Evolutionary conservation across 1,140 invertebrate species (phyloP), one percentile per base, ranked within the genome.

Genomic region (Zaprionus ornatus): DNA sequence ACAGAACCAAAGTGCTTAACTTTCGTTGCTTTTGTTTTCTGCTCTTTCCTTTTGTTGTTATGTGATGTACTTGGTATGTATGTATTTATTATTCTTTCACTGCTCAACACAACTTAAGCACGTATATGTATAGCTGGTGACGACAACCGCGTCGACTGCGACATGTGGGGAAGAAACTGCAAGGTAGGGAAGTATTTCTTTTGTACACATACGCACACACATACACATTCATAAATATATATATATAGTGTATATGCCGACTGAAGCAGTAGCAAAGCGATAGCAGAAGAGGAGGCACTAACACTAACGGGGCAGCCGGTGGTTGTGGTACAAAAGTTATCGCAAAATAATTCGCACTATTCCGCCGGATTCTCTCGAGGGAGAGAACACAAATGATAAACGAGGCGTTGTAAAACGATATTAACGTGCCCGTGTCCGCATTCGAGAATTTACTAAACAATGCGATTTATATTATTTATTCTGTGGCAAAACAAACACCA

Each of bases 61-160:
- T 66, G 63, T 57, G 63, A 66, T 66, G 63, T 66, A 66, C 54
- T 79, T 86, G 80, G 57, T 56, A n/a, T 71, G n/a, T 50, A 17
- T 50, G 40, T 79, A 17, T 60, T 19, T 69, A 62, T 65, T 73
- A 56, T 69, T 78, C 74, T 72, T 62, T 73, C 21, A 60, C 56
- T 60, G 69, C 57, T 78, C 35, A 80, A 71, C 81, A 90, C 85
- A 79, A 90, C 82, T 90, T 90, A 90, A 90, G 85, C 84, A 88
- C 81, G 81, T 85, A 90, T 77, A 84, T 62, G 61, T 76, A 65
- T 72, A 56, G 54, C 37, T 62, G 57, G 48, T 61, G 72, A 69
- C 72, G 72, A 74, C 72, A 62, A 68, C 65, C 29, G 35, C 59
- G 66, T 62, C 71, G 74, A 68, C 29, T 32, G 29, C 77, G 72